Conservation (phyloP, 2,797 vertebrate genomes). For the Gastrophryne carolinensis region DNA sequence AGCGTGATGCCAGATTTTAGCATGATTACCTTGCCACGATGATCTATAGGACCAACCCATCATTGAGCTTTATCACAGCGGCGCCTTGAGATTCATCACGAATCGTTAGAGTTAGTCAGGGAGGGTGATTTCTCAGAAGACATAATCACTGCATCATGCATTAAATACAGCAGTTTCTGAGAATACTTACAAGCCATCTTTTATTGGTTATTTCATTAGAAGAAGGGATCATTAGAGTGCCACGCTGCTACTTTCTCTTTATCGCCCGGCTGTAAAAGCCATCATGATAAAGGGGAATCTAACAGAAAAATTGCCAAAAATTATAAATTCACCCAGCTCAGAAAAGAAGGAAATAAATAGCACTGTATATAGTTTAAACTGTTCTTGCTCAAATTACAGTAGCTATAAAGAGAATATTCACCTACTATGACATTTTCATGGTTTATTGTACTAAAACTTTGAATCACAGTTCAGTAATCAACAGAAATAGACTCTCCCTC, state of each 20-base stretch:
- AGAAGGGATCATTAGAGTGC: conserved; percentile 17
- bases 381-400: no score
- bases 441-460: no score
- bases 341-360: background rate
- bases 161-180: conserved; percentile 31
- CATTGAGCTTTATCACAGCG: conserved; percentile 9
- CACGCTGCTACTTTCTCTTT: conserved; percentile 21
- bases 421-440: no score
- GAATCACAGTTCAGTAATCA: no score
- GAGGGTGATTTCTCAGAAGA: conserved; percentile 31
- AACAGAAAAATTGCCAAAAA: conserved; percentile 2
- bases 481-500: no score
- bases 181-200: conserved; percentile 6
- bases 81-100: conserved; percentile 26
- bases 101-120: conserved; percentile 22
- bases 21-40: conserved; percentile 10
- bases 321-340: background rate
- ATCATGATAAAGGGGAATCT: conserved; percentile 13
- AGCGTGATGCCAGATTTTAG: no score
- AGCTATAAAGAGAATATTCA: no score
- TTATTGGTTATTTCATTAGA: conserved; percentile 36
- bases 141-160: conserved; percentile 14
- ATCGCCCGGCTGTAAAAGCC: conserved; percentile 24
- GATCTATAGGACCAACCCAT: conserved; percentile 19
- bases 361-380: no score